Base-by-base conservation (phyloP, 2,888 invertebrate species). In the Trimorus sp. region DNA sequence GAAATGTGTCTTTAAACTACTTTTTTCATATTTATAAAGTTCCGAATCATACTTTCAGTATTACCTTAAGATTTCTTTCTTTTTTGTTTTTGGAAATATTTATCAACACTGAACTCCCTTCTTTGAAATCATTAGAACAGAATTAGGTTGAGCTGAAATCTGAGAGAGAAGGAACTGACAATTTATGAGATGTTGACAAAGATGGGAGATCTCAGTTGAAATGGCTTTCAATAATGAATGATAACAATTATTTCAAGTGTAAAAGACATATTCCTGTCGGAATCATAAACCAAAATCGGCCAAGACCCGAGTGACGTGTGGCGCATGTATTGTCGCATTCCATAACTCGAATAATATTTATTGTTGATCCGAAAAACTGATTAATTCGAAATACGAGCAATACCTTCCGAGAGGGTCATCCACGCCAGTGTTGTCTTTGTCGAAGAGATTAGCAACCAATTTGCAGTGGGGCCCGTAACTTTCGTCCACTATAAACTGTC, bases 331-430 rank as follows among this genome's bases (percentile, higher is more conserved):
- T n/a, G n/a, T 40, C 59, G 51, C 77, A 71, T 77, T 77, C 73
- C 58, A 66, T 38, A 59, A 69, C 16, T 65, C 40, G 51, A 70
- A 14, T 53, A 70, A 65, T 7, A 58, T 68, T 66, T 11, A 42
- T 36, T 40, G 56, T 62, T 59, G 48, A 7, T 51, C 26, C 26
- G 26, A 3, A 26, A 26, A 26, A 26, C 26, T 26, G 26, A 26
- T 26, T 56, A 63, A 58, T 42, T 77, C 26, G 58, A 66, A 70
- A 66, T 37, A 87, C 92, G 94, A 92, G 93, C 84, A 88, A 86
- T 93, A 96, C 97, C 97, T 97, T 94, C 98, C 98, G 89, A 98
- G 95, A 89, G 95, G 95, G 93, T 98, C 98, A 93, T 98, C 98
- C 92, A 95, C 95, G 91, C 96, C 96, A 87, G 97, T 95, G 90